Conservation (phyloP, 2,888 invertebrate genomes). For the Tinea trinotella region DNA sequence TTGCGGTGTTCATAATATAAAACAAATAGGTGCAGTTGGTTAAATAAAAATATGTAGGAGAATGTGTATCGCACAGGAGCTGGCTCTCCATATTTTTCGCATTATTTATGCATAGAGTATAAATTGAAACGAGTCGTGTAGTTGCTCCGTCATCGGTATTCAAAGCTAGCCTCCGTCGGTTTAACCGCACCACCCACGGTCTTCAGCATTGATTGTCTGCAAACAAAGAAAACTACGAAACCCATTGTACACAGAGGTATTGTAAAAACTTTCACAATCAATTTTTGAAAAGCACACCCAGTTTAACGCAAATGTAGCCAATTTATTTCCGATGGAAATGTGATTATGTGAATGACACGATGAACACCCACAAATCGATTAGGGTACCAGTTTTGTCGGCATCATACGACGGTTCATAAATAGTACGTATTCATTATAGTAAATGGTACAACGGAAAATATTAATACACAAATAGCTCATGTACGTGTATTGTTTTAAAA, state of each 20-base stretch:
- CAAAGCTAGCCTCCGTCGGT: conserved; percentile 30
- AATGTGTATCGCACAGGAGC: conserved; percentile 47
- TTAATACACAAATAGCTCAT: neutral
- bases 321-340: conserved; percentile 5
- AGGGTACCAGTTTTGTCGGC: neutral
- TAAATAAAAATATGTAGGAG: conserved; percentile 59
- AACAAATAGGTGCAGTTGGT: conserved; percentile 33
- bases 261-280: conserved; percentile 12
- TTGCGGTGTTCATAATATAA: neutral
- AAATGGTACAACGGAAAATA: neutral
- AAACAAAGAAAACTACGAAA: conserved; percentile 45
- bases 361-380: conserved; percentile 1
- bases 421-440: neutral
- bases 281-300: neutral
- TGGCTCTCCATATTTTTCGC: conserved; percentile 65
- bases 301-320: neutral
- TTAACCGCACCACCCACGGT: conserved; percentile 24
- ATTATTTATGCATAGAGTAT: conserved; percentile 71
- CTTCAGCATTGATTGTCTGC: conserved; percentile 46
- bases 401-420: neutral
- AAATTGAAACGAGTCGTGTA: conserved; percentile 65
- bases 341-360: neutral
- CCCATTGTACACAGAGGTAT: conserved; percentile 23
- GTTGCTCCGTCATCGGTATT: conserved; percentile 63
- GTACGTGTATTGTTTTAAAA: neutral